Conservation (phyloP, 2,888 invertebrate species). For the Nephrotoma guestfalica region DNA sequence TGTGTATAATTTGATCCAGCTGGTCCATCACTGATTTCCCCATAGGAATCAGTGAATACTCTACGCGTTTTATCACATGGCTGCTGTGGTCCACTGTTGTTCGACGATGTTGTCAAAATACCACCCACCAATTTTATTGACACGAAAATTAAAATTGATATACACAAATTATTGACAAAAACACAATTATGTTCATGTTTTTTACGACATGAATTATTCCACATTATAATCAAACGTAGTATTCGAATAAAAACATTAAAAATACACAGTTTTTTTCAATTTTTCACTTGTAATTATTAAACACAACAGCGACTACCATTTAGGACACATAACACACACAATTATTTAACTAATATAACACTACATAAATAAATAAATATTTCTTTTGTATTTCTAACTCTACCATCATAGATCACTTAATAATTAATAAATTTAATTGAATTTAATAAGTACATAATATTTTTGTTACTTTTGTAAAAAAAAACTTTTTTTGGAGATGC, state of each 20-base stretch:
- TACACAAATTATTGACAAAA: background rate
- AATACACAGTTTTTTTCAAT: background rate
- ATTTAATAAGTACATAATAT: background rate
- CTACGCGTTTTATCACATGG: constrained; percentile 69
- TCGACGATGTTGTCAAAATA: background rate
- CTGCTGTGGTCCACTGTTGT: background rate
- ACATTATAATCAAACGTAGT: background rate
- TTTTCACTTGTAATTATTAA: background rate
- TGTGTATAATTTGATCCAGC: constrained; percentile 75
- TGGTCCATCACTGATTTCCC: constrained; percentile 80
- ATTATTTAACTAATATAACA: background rate
- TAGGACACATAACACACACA: background rate
- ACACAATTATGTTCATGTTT: background rate
- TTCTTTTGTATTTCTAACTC: background rate
- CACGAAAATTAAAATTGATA: background rate
- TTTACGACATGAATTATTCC: background rate
- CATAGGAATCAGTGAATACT: constrained; percentile 65
- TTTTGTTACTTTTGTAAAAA: background rate
- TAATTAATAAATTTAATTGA: background rate
- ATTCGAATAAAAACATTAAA: background rate
- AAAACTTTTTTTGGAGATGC: background rate
- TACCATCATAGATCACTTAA: background rate
- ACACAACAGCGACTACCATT: background rate
- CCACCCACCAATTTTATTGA: background rate
- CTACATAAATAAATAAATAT: background rate